Base-by-base conservation (phyloP, 2,888 invertebrate genomes). In the Nematopogon swammerdamellus region DNA sequence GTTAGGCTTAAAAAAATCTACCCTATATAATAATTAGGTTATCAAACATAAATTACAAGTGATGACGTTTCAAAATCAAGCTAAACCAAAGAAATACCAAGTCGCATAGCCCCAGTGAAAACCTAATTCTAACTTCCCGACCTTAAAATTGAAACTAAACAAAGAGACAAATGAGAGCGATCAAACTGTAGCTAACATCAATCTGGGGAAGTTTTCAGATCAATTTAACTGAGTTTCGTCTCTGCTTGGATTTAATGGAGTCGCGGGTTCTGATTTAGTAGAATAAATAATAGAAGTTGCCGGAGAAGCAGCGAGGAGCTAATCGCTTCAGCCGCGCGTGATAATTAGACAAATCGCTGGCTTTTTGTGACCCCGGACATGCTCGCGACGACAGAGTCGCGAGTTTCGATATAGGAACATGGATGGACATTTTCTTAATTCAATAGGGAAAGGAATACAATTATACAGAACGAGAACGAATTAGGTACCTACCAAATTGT, bases 271-370 rank as follows among this genome's bases (percentile, higher is more conserved):
- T 3, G 36, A 36, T 36, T 36, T 14, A 36, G 25, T 10, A 10
- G 11, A 36, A 14, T 36, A 14, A 36, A 36, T 36, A 14, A 36
- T 36, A 8, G 36, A 36, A 36, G 36, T 14, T 8, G 3, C 6
- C 8, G 36, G 8, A 8, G 36, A 14, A 8, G 59, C 59, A 58
- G 61, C 67, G 64, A 67, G 68, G 68, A 71, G 71, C 72, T 74
- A 74, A 75, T 73, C 71, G 69, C 62, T 63, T 65, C 70, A 67
- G 68, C 74, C 75, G 72, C 75, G 75, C 76, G 75, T 74, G 70
- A 75, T 76, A 76, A 79, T 79, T 74, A 74, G 73, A 79, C 74
- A 79, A 77, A 76, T 75, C 67, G 76, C 67, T 65, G 70, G 63
- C 64, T 64, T 55, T 14, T 36, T 36, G 8, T 14, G n/a, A 36